Evolutionary conservation across 1,140 invertebrate species (phyloP).

Genomic region (Lepidurus couesii): DNA sequence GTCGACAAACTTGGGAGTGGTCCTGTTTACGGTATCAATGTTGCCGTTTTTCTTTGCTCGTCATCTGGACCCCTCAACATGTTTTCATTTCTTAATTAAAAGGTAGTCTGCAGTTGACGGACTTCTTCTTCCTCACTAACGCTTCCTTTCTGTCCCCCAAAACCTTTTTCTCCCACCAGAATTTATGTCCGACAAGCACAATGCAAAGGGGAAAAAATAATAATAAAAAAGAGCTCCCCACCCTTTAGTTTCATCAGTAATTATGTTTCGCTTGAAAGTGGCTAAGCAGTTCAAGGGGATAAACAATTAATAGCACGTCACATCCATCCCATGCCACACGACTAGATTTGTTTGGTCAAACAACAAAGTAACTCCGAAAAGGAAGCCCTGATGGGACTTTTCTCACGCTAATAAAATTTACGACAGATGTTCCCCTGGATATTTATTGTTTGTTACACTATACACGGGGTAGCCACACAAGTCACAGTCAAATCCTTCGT

Average conservation of each 20-base stretch:
- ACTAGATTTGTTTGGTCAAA: background rate
- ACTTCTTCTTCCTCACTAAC: background rate
- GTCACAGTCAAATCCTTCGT: too few species aligned
- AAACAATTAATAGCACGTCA: background rate
- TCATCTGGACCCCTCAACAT: background rate
- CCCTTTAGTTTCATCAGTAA: background rate
- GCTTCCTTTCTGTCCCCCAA: too few species aligned
- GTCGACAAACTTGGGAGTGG: background rate
- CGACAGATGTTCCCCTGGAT: slow-evolving; percentile 1
- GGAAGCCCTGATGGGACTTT: slow-evolving; percentile 5
- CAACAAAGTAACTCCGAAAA: background rate
- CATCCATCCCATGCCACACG: background rate
- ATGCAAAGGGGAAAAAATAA: too few species aligned
- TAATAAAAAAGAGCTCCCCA: too few species aligned
- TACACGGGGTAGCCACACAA: too few species aligned
- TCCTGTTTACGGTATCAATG: background rate
- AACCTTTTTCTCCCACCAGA: too few species aligned
- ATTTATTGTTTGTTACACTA: background rate
- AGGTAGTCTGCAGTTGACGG: background rate
- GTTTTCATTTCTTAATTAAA: slow-evolving; percentile 10
- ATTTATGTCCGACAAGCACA: too few species aligned
- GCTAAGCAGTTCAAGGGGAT: background rate
- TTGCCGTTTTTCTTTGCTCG: background rate
- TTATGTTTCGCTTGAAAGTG: background rate
- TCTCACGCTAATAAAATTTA: slow-evolving; percentile 7